phyloP scores from a whole-genome alignment of 1,140 invertebrate genomes.

The Penaeus vannamei region DNA sequence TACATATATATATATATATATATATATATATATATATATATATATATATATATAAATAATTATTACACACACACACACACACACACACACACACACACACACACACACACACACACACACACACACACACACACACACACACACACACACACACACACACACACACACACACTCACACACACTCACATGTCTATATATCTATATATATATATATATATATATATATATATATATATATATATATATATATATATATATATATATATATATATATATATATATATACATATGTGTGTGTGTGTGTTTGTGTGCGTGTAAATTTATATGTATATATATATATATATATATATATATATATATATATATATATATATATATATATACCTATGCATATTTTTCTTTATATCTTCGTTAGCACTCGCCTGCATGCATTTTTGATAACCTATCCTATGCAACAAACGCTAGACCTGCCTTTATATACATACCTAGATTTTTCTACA shows the following conservation, averaged over 20 bases:
- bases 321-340: neutral
- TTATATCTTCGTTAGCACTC: too few species aligned
- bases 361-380: constrained; percentile 52
- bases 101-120: neutral
- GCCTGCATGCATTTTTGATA: too few species aligned
- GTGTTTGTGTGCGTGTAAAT: neutral
- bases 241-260: constrained; percentile 46
- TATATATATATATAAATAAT: too few species aligned
- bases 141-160: neutral
- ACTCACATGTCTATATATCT: neutral
- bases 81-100: too few species aligned
- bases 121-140: neutral
- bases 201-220: neutral
- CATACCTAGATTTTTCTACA: too few species aligned
- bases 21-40: too few species aligned
- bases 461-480: too few species aligned
- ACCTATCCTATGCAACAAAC: too few species aligned
- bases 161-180: constrained; percentile 36
- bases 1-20: too few species aligned
- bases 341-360: constrained; percentile 22
- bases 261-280: constrained; percentile 49
- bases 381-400: neutral
- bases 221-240: constrained; percentile 10
- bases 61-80: too few species aligned
- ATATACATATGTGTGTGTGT: neutral